Evolutionary conservation across 2,797 vertebrate genomes (phyloP).

Genomic region (Lemur catta): DNA sequence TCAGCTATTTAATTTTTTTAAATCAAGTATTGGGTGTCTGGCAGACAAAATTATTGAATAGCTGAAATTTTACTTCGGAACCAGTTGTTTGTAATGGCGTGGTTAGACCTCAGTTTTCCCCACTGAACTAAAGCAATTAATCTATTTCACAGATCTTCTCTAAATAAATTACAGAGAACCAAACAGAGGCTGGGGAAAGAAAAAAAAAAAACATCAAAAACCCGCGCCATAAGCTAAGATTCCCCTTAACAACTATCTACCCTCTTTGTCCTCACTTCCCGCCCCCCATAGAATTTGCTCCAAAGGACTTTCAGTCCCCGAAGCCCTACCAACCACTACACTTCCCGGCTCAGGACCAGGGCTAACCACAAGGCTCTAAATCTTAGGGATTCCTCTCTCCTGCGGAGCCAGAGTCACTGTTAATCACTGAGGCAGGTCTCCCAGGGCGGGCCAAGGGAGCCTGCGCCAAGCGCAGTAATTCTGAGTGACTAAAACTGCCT

Average conservation of each 20-base stretch:
- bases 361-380: neutral
- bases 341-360: neutral
- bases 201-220: neutral
- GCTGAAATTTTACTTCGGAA: neutral
- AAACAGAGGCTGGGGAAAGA: neutral
- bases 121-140: neutral
- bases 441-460: neutral
- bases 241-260: neutral
- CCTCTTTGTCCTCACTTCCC: neutral
- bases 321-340: rapidly evolving
- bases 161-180: neutral
- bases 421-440: neutral
- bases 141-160: neutral
- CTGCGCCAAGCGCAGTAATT: neutral
- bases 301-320: neutral
- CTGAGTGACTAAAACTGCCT: neutral
- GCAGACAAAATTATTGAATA: neutral
- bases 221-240: neutral
- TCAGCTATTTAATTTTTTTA: neutral
- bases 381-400: neutral
- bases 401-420: no score
- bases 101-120: neutral
- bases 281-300: neutral
- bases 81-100: neutral
- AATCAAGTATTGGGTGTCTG: neutral